Evolutionary conservation across 64 coral and sea anemone genomes (phyloP).

Genomic region (Stichodactyla helianthus): DNA sequence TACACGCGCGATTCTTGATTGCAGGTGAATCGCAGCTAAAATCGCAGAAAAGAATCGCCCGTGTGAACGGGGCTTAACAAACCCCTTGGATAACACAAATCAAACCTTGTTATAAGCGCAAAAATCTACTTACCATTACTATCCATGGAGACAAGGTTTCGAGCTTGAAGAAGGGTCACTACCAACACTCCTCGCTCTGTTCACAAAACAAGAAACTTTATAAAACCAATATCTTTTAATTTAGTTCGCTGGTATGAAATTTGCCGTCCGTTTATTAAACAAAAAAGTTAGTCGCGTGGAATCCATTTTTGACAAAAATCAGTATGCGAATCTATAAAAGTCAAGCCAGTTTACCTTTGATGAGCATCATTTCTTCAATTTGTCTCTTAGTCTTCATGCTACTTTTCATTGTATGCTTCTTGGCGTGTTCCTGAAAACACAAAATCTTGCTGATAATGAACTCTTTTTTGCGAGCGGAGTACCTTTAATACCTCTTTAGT

Average conservation of each 20-base stretch:
- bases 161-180: constrained; percentile 61
- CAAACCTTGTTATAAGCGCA: no score
- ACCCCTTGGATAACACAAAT: no score
- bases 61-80: no score
- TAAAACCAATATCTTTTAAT: not conserved
- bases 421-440: constrained; percentile 45
- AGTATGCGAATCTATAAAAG: not conserved
- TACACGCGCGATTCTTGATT: no score
- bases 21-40: no score
- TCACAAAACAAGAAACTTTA: not conserved
- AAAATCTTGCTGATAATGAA: not conserved
- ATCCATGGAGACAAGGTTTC: constrained; percentile 80
- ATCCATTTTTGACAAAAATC: not conserved
- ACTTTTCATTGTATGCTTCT: constrained; percentile 83
- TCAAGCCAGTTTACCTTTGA: constrained; percentile 51
- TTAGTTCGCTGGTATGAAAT: not conserved
- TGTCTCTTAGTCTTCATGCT: constrained; percentile 81
- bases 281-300: not conserved
- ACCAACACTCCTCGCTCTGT: constrained; percentile 76
- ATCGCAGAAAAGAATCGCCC: no score
- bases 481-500: not conserved
- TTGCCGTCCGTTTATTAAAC: no score
- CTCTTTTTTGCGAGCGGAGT: not conserved
- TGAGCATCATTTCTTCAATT: constrained; percentile 78
- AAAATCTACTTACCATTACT: constrained; percentile 55